Evolutionary conservation across 2,113 vertebrate species (phyloP).

Genomic region (Anoura caudifer): DNA sequence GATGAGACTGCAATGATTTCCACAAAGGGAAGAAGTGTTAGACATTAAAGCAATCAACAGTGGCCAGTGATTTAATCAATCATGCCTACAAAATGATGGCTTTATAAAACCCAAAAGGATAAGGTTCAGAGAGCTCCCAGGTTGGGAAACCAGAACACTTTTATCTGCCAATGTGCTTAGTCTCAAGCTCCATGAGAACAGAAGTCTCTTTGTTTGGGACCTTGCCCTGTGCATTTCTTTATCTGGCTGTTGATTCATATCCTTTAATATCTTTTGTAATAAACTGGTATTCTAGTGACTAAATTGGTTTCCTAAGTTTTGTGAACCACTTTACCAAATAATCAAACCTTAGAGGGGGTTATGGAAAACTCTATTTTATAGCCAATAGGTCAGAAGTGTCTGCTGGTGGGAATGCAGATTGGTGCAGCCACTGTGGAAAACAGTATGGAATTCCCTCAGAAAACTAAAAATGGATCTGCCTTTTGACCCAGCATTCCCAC

Average conservation of each 20-base stretch:
- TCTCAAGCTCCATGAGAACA: neutral
- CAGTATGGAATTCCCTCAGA: too few species aligned
- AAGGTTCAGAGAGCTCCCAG: neutral
- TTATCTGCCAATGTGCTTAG: neutral
- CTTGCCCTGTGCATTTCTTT: neutral
- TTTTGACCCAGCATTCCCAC: too few species aligned
- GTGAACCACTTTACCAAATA: neutral
- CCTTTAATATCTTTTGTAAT: neutral
- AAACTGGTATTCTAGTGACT: neutral
- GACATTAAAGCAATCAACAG: neutral
- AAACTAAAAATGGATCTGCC: too few species aligned
- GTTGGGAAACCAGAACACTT: neutral
- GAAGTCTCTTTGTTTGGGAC: neutral
- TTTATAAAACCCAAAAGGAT: neutral
- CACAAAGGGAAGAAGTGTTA: neutral
- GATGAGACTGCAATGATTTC: neutral
- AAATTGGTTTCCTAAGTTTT: neutral
- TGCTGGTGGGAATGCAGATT: too few species aligned
- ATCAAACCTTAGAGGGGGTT: neutral
- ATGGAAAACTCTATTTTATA: neutral
- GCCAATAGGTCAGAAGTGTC: neutral
- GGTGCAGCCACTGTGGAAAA: too few species aligned
- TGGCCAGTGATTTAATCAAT: neutral
- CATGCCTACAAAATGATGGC: neutral
- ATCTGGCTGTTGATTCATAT: neutral